These are phyloP conservation scores for Alosa sapidissima DNA, from an alignment of 2,797 vertebrate species.

Conservation along the genomic window DNA sequence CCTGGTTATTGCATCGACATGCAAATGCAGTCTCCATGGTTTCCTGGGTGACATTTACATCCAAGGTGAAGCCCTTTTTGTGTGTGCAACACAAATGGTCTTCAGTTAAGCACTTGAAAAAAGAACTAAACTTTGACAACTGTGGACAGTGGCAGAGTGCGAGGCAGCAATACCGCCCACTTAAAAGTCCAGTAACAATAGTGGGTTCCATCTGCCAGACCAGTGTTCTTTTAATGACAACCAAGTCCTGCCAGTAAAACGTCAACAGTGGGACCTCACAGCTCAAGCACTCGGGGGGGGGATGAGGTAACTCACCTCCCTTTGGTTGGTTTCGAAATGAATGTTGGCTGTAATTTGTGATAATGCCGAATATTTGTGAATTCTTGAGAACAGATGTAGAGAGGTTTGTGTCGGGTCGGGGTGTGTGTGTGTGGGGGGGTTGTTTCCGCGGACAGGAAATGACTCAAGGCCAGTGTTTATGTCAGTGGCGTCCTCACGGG, in stretches of 20 bases:
- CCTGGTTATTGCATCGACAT: conserved; percentile 12
- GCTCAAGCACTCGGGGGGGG: neutral
- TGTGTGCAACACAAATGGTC: neutral
- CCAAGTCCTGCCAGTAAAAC: neutral
- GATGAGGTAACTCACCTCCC: neutral
- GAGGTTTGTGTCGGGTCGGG: neutral
- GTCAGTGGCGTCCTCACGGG: conserved; percentile 34
- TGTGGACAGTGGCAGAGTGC: neutral
- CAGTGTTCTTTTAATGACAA: neutral
- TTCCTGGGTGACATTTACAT: neutral
- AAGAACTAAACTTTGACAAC: neutral
- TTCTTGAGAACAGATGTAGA: conserved; percentile 35
- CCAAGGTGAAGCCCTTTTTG: neutral
- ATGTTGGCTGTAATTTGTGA: conserved; percentile 29
- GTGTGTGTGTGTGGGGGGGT: neutral
- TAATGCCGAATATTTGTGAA: conserved; percentile 38
- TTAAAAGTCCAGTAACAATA: neutral
- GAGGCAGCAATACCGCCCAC: neutral
- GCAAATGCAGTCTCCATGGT: conserved; percentile 6
- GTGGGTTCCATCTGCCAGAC: neutral
- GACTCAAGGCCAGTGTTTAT: conserved; percentile 48
- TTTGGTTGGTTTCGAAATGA: conserved; percentile 23
- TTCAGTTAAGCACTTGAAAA: neutral
- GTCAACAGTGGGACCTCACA: neutral
- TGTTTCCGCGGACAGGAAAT: conserved; percentile 47